phyloP scores from a whole-genome alignment of 2,113 vertebrate genomes.

The Hucho hucho region DNA sequence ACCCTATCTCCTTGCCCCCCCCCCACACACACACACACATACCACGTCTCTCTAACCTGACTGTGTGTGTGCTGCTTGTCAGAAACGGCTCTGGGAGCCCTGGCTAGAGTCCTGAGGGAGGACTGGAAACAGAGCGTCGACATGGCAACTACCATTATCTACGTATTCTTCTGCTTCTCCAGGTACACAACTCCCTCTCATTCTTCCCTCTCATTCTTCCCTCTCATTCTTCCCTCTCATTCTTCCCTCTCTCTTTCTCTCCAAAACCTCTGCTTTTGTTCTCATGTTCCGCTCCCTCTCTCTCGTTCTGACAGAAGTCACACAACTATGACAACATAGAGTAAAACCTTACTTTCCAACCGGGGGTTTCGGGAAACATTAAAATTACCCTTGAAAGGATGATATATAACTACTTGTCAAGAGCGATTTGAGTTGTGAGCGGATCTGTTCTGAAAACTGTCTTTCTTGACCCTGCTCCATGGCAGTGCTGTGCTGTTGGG shows the following conservation, averaged over 20 bases:
- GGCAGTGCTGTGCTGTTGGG: conserved; percentile 49
- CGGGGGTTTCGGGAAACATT: conserved; percentile 43
- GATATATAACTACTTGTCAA: conserved; percentile 60
- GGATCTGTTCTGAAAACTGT: conserved; percentile 46
- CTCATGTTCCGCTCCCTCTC: background rate
- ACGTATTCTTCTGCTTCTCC: conserved; percentile 93
- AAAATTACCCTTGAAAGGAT: conserved; percentile 52
- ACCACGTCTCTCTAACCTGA: background rate
- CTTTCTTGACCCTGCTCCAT: conserved; percentile 52
- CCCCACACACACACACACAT: background rate
- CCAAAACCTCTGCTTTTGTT: background rate
- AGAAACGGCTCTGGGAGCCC: conserved; percentile 86
- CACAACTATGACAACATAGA: conserved; percentile 30
- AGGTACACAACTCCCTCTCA: conserved; percentile 69
- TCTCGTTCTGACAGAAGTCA: conserved; percentile 23
- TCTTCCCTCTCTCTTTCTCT: background rate
- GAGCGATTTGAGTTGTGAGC: conserved; percentile 35
- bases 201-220: background rate
- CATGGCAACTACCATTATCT: conserved; percentile 92
- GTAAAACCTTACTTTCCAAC: conserved; percentile 47
- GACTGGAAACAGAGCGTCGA: conserved; percentile 96
- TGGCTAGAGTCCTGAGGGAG: conserved; percentile 89
- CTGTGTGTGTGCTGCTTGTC: conserved; percentile 34
- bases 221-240: background rate
- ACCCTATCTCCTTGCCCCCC: conserved; percentile 14